These are phyloP conservation scores for Dascyllus trimaculatus DNA, from an alignment of 2,113 vertebrate species.

Conservation along the genomic window DNA sequence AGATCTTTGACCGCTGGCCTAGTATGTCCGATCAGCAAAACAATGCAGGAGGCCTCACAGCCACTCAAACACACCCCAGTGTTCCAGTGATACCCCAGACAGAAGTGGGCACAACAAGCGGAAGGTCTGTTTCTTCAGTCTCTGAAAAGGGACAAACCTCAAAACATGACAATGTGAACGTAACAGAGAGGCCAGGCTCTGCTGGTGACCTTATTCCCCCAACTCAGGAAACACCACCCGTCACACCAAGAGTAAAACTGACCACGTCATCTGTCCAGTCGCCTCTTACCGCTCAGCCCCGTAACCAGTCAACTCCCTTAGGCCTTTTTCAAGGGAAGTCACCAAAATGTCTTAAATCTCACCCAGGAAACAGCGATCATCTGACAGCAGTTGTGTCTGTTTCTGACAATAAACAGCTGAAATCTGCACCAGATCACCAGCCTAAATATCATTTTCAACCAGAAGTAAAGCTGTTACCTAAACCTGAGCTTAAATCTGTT, in stretches of 20 bases:
- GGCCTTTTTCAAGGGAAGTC: conserved; percentile 1
- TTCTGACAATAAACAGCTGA: neutral
- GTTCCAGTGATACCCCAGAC: neutral
- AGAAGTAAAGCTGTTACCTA: neutral
- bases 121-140: neutral
- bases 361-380: neutral
- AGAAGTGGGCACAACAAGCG: conserved; percentile 1
- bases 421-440: neutral
- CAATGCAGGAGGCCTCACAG: conserved; percentile 1
- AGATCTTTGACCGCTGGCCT: conserved; percentile 90
- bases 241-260: conserved; percentile 81
- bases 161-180: neutral
- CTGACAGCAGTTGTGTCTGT: neutral
- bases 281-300: conserved; percentile 52
- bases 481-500: conserved; percentile 21
- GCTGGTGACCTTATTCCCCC: conserved; percentile 85
- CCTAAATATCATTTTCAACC: conserved; percentile 27
- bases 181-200: conserved; percentile 63
- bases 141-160: neutral
- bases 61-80: conserved; percentile 2
- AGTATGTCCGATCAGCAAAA: conserved; percentile 81
- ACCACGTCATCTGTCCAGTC: conserved; percentile 77
- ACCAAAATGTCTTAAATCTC: conserved; percentile 22
- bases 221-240: conserved; percentile 80
- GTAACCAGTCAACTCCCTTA: conserved; percentile 56